Evolutionary conservation across 2,113 vertebrate genomes (phyloP), one percentile per base, ranked within the genome.

Genomic region (Bothrops jararaca): DNA sequence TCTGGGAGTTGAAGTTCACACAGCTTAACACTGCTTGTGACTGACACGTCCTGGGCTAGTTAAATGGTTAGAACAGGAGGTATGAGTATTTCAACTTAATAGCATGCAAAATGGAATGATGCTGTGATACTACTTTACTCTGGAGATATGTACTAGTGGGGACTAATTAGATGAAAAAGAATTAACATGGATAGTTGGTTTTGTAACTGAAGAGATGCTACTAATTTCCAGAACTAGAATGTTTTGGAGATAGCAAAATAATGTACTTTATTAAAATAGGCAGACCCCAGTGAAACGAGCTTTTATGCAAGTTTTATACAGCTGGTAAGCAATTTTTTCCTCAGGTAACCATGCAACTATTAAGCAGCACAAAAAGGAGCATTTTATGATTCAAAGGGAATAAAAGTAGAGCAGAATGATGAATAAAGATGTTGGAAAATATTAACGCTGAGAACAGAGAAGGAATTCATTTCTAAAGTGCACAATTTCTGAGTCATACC

Each of bases 401-500:
- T 95, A 86, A 88, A 94, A 90, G 34, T 39, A 57, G 92, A 87
- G 86, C 53, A 11, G 89, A 64, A 64, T 90, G 20, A 64, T 90
- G 89, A 90, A 90, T 95, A 88, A 96, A 91, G 95, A 95, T 85
- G 45, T 90, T 80, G 97, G 96, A 94, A 97, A 95, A 53, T 92
- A 94, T 97, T 97, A 97, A 94, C 92, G 26, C 86, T 91, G 93
- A 94, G 95, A 95, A 95, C 64, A 8, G 92, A 93, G 93, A 93
- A 39, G 69, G n/a, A 96, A 95, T 96, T 96, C 95, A 74, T 80
- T 85, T 85, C 91, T 95, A 95, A 95, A 95, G 92, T 22, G 0
- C 94, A 95, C 95, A 91, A 96, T 97, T 97, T 96, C 95, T 96
- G 91, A 92, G 91, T 93, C 95, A 94, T 86, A 45, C 94, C 94